Evolutionary conservation across 2,797 vertebrate genomes (phyloP).

Genomic region (Podarcis lilfordi): DNA sequence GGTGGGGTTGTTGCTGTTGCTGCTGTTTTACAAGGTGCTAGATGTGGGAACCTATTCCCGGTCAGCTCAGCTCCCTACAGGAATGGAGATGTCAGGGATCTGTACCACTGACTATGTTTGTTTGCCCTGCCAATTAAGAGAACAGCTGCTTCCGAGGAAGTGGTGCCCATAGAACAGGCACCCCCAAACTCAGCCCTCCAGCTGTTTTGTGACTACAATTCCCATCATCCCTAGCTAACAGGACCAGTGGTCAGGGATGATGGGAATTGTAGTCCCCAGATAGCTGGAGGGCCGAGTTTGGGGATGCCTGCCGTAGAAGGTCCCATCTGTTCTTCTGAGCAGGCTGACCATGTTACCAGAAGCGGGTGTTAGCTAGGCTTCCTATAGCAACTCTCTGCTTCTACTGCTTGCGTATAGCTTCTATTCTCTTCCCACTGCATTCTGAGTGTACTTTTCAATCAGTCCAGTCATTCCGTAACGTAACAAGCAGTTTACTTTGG

Average conservation of each 20-base stretch:
- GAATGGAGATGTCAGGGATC: not conserved
- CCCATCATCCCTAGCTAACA: too few relatives aligned
- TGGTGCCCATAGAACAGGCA: too few relatives aligned
- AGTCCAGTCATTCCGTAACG: not conserved
- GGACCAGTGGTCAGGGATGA: too few relatives aligned
- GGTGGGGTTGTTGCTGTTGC: too few relatives aligned
- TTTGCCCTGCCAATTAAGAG: not conserved
- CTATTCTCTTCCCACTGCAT: not conserved
- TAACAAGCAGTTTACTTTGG: not conserved
- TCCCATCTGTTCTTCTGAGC: not conserved
- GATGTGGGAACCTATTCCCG: too few relatives aligned
- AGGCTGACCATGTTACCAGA: not conserved
- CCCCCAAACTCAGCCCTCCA: too few relatives aligned
- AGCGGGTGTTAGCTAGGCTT: not conserved
- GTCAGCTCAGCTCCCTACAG: not conserved
- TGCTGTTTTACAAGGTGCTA: too few relatives aligned
- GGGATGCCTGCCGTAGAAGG: not conserved
- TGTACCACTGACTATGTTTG: not conserved
- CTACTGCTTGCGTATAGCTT: not conserved
- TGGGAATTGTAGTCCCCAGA: too few relatives aligned
- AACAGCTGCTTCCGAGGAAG: not conserved
- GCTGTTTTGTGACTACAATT: too few relatives aligned
- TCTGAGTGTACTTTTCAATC: not conserved
- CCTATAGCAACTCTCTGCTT: not conserved
- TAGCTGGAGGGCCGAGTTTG: too few relatives aligned